These are phyloP conservation scores for Lissocephala sabroskyi DNA, from an alignment of 2,888 invertebrate species.

Conservation along the genomic window DNA sequence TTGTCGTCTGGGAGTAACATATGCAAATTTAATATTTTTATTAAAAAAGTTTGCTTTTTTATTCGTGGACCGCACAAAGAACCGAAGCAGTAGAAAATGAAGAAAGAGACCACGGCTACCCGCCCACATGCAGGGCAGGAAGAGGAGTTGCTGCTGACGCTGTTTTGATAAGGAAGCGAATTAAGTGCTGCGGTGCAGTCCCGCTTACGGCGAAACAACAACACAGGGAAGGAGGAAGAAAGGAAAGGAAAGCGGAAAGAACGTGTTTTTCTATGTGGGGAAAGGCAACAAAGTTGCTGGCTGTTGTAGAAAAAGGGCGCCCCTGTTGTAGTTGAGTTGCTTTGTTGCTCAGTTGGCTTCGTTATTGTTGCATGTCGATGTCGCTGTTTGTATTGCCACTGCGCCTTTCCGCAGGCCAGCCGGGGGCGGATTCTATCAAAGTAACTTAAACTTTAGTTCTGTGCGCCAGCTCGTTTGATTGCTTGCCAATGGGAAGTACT, in stretches of 20 bases:
- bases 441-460: no score
- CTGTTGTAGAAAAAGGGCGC: no score
- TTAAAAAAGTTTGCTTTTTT: constrained; percentile 60
- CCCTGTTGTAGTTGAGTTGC: no score
- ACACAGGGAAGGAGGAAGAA: neutral
- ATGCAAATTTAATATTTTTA: constrained; percentile 66
- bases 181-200: constrained; percentile 49
- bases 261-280: neutral
- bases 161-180: constrained; percentile 55
- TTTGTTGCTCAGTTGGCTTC: constrained; percentile 22
- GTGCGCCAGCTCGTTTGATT: no score
- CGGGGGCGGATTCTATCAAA: no score
- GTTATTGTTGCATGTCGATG: constrained; percentile 27
- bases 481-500: no score
- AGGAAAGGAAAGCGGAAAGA: neutral
- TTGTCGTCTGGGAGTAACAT: constrained; percentile 43
- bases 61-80: constrained; percentile 41
- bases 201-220: neutral
- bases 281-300: neutral
- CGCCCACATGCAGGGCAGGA: constrained; percentile 1
- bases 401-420: no score
- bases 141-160: constrained; percentile 18
- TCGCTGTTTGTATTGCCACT: constrained; percentile 32
- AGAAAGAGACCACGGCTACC: neutral
- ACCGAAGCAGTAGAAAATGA: no score